Conservation (phyloP, 2,113 vertebrate genomes). For the Petrocephalus zakoni region DNA sequence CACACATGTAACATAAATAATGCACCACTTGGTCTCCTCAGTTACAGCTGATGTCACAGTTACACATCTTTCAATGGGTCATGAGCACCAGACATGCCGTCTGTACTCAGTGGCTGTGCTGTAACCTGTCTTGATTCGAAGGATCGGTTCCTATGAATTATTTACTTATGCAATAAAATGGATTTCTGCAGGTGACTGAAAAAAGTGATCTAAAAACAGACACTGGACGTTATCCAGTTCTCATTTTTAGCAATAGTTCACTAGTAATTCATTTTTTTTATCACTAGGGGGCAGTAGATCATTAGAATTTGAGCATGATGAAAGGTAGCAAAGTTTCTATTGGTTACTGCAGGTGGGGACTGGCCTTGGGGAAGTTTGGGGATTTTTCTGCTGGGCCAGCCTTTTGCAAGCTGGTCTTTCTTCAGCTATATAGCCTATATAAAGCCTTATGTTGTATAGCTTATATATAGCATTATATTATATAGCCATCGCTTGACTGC, state of each 20-base stretch:
- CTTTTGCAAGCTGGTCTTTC: background rate
- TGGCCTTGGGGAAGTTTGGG: background rate
- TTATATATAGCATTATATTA: background rate
- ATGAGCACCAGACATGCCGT: background rate
- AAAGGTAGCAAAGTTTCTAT: background rate
- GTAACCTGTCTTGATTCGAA: background rate
- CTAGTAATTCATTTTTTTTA: slow-evolving; percentile 1
- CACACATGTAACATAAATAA: background rate
- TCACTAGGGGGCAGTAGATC: slow-evolving; percentile 47
- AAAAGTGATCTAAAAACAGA: background rate
- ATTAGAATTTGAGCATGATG: background rate
- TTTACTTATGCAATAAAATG: background rate
- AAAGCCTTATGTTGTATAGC: background rate
- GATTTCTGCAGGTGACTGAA: background rate
- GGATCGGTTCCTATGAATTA: background rate
- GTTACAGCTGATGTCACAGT: background rate
- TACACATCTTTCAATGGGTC: background rate
- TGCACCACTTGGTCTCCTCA: background rate
- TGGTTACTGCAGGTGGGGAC: background rate
- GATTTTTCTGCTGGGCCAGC: background rate
- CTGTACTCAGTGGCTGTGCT: background rate
- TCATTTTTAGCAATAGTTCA: background rate
- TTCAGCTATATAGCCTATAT: background rate
- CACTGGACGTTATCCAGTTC: background rate
- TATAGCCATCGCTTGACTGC: background rate